These are phyloP conservation scores for Hedychridium roseum DNA, from an alignment of 2,888 invertebrate genomes.

Conservation along the genomic window DNA sequence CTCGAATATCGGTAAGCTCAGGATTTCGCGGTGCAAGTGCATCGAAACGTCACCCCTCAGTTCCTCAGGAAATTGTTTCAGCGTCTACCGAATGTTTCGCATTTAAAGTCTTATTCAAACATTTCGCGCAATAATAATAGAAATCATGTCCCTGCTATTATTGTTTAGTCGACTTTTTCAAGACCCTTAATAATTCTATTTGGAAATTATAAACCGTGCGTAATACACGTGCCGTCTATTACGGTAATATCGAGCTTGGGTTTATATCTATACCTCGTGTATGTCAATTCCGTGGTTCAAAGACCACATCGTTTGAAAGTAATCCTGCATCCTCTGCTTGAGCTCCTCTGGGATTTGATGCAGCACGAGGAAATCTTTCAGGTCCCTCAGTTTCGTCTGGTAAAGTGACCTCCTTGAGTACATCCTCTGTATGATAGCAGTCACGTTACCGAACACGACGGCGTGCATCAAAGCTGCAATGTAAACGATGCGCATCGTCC, in stretches of 20 bases:
- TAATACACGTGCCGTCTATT: too few species aligned
- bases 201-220: too few species aligned
- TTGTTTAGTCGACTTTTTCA: too few species aligned
- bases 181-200: too few species aligned
- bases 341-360: constrained; percentile 96
- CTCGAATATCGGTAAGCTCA: constrained; percentile 94
- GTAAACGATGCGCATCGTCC: constrained; percentile 10
- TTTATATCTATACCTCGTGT: constrained; percentile 95
- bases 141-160: too few species aligned
- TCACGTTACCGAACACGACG: constrained; percentile 96
- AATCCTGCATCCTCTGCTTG: constrained; percentile 95
- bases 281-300: constrained; percentile 97
- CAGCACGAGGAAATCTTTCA: constrained; percentile 92
- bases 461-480: constrained; percentile 94
- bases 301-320: constrained; percentile 98
- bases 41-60: constrained; percentile 93
- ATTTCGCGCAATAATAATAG: too few species aligned
- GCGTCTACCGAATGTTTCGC: too few species aligned
- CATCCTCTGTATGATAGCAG: constrained; percentile 96
- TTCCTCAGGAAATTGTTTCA: constrained; percentile 96
- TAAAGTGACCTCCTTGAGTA: constrained; percentile 92
- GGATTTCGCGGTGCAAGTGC: constrained; percentile 93
- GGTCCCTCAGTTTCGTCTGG: constrained; percentile 92
- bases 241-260: too few species aligned
- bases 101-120: too few species aligned